Base-by-base conservation (phyloP, 1,140 invertebrate genomes). In the Scaptodrosophila lebanonensis region DNA sequence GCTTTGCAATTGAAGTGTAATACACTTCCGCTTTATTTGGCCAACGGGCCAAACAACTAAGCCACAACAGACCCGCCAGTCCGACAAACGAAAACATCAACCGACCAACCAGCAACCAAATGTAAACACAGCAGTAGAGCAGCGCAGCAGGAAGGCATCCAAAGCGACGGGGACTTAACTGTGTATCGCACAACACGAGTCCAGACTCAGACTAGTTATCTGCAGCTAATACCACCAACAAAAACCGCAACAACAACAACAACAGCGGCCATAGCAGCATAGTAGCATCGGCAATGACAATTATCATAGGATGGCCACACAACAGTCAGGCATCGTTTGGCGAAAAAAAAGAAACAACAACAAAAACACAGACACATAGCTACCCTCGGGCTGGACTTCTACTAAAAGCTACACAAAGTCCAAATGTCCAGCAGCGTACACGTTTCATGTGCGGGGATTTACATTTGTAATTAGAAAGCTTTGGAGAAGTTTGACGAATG, bases 391-490 rank as follows among this genome's bases (percentile, higher is more conserved):
- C 17, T 36, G 20, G 43, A 43, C 43, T 63, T 44, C 12, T 54
- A 44, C n/a, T 43, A 56, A 62, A 66, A 64, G 45, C 65, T 32
- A 39, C 43, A 62, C 47, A 57, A 47, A 68, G 52, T 53, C 35
- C 48, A 50, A 39, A 20, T 60, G 25, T 17, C 48, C 29, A 18
- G 30, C 11, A 29, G 8, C 2, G 27, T 12, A 42, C 15, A 39
- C 16, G 27, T n/a, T 29, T 45, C 57, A 51, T 32, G 48, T 52
- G 27, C 58, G 52, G 68, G 75, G 75, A 82, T 83, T 82, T 82
- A 82, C 75, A 82, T 82, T 82, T 70, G 75, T 75, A 82, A 82
- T 82, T 82, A 70, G 76, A 68, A 75, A 70, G 77, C 66, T 73
- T 82, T 82, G 60, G 57, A 52, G 17, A 66, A 82, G 61, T 83